Evolutionary conservation across 2,888 invertebrate species (phyloP), one percentile per base, ranked within the genome.

Genomic region (Campoplex nolae): DNA sequence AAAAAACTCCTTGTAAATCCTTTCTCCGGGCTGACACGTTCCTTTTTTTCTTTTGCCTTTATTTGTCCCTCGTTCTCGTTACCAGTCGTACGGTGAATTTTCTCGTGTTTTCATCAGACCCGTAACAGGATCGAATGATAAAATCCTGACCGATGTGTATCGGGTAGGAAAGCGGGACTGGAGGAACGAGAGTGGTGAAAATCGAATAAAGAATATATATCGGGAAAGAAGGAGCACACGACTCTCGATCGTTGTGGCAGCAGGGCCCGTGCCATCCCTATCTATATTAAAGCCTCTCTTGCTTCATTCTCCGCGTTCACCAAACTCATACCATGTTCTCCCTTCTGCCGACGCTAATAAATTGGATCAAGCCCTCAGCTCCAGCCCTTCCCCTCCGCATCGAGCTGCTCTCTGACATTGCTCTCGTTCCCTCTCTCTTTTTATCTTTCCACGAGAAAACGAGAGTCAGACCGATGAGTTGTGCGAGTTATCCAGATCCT

Each of bases 331-430:
- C 71, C 77, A 75, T 23, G 81, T 79, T 84, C 86, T 86, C 84
- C 88, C 86, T 86, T 83, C 86, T 82, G 83, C 85, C 85, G 83
- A 83, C 83, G 89, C 90, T 93, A 93, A 93, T 93, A 94, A 94
- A 94, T 94, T 94, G 93, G 93, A 94, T 94, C 94, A 93, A 90
- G 88, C 92, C 92, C 92, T 93, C 92, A 85, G 84, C 86, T 62
- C 16, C 84, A 76, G 87, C 79, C 85, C 87, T 80, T 79, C 84
- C 76, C 87, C 62, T 82, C 77, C 23, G 23, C 65, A 35, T 70
- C 42, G 56, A 54, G 58, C 70, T 56, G 42, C 51, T 77, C 70
- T 82, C 82, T 74, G 68, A 70, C 73, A 48, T 74, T 74, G 45
- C 38, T 32, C 73, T 65, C 62, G 13, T 38, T 65, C 28, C 51